Percentiles rank a stretch among this genome's conserved stretches.
Evolutionary conservation across 2,888 invertebrate genomes (phyloP).

Genomic region (Laspeyria flexula): DNA sequence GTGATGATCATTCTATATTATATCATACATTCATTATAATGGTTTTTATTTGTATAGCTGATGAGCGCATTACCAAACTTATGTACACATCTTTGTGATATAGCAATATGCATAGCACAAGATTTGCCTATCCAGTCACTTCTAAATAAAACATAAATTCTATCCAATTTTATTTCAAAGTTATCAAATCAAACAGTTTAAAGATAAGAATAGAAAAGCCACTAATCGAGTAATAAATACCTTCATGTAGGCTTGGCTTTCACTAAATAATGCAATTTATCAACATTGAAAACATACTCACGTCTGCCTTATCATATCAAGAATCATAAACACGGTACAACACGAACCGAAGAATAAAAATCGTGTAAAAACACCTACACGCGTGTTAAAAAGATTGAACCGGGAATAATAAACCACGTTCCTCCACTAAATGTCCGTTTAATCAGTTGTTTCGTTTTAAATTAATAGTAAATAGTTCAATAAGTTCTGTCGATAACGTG

Average conservation of each 20-base stretch:
- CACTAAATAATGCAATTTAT: not conserved
- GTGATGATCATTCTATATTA: too few species aligned
- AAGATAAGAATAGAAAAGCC: too few species aligned
- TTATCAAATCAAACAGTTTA: too few species aligned
- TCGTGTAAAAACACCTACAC: constrained; percentile 8
- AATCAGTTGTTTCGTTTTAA: constrained; percentile 42
- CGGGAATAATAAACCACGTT: constrained; percentile 27
- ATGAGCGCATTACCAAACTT: too few species aligned
- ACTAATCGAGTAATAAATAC: too few species aligned
- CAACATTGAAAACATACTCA: constrained; percentile 3
- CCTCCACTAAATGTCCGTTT: constrained; percentile 39
- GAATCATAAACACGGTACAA: constrained; percentile 6
- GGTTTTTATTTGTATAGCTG: too few species aligned
- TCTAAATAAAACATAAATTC: too few species aligned
- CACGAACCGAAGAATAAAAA: constrained; percentile 5
- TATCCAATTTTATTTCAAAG: too few species aligned
- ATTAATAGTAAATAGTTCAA: constrained; percentile 51
- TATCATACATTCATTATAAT: too few species aligned
- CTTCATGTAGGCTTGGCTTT: not conserved
- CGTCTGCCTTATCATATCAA: not conserved
- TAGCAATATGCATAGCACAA: too few species aligned
- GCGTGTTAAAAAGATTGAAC: constrained; percentile 12
- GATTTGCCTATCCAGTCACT: too few species aligned
- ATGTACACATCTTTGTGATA: too few species aligned
- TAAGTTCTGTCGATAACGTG: constrained; percentile 45